Conservation (phyloP, 2,797 vertebrate genomes). For the Sus cebifrons region DNA sequence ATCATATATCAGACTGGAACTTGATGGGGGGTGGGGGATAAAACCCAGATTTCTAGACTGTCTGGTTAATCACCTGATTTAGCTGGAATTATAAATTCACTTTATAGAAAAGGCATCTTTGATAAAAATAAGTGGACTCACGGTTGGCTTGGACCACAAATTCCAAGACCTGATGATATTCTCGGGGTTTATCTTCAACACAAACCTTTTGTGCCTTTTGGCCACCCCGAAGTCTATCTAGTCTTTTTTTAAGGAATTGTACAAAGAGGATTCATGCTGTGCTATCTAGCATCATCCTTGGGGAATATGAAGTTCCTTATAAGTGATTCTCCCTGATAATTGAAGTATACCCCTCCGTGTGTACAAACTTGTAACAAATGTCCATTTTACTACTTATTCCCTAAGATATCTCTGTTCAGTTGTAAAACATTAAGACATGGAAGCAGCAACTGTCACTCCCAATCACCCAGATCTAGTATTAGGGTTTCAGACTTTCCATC, state of each 20-base stretch:
- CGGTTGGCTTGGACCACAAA: not conserved
- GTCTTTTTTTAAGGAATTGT: not conserved
- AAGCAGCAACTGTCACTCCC: not conserved
- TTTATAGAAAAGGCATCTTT: not conserved
- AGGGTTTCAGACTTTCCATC: not conserved
- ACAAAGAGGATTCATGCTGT: not conserved
- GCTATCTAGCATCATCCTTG: not conserved
- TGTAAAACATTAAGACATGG: not conserved
- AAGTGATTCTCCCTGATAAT: not conserved
- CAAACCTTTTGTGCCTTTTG: too few relatives aligned
- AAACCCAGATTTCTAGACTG: constrained; percentile 31
- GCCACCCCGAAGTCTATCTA: not conserved
- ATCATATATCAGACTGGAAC: not conserved
- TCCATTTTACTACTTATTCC: not conserved
- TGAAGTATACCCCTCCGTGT: not conserved
- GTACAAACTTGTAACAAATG: not conserved
- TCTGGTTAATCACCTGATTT: not conserved
- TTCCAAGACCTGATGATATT: not conserved
- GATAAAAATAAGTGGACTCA: not conserved
- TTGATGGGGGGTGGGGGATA: not conserved
- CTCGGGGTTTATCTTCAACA: not conserved
- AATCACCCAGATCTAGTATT: too few relatives aligned
- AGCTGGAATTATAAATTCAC: not conserved
- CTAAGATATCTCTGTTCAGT: not conserved
- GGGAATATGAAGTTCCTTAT: not conserved